phyloP scores from a whole-genome alignment of 2,797 vertebrate genomes.

The Bradypus variegatus region DNA sequence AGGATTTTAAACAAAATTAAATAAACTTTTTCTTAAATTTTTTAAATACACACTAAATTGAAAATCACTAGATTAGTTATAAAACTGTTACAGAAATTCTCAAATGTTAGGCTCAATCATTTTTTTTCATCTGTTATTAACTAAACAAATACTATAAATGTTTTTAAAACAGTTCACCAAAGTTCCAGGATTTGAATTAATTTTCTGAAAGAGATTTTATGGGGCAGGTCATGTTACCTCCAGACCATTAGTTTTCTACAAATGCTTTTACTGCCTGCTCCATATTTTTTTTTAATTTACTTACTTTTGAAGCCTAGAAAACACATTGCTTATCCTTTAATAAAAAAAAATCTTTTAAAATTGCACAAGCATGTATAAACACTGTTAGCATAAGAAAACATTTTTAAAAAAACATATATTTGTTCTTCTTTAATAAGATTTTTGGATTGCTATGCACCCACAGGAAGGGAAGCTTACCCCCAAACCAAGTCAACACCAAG shows the following conservation, averaged over 20 bases:
- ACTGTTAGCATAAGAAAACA: neutral
- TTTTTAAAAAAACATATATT: neutral
- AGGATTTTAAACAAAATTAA: neutral
- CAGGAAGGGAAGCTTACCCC: neutral
- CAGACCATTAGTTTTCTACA: neutral
- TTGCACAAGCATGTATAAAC: neutral
- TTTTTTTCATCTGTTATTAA: slow-evolving; percentile 27
- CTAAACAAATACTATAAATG: slow-evolving; percentile 26
- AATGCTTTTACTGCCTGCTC: slow-evolving; percentile 7
- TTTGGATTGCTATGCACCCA: neutral
- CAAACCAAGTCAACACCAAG: neutral
- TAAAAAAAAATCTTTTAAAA: neutral
- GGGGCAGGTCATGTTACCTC: neutral
- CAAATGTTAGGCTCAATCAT: neutral
- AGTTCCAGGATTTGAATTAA: slow-evolving; percentile 15
- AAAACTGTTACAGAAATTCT: neutral
- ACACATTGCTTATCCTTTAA: neutral
- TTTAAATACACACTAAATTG: slow-evolving; percentile 18
- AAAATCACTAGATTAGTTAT: slow-evolving; percentile 3
- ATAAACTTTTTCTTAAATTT: neutral
- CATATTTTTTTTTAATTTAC: neutral
- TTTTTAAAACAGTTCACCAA: neutral
- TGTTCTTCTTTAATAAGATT: neutral
- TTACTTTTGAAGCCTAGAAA: neutral
- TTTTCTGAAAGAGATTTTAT: neutral